These are phyloP conservation scores for Aspidiotus destructor DNA, from an alignment of 2,888 invertebrate genomes.

Conservation along the genomic window DNA sequence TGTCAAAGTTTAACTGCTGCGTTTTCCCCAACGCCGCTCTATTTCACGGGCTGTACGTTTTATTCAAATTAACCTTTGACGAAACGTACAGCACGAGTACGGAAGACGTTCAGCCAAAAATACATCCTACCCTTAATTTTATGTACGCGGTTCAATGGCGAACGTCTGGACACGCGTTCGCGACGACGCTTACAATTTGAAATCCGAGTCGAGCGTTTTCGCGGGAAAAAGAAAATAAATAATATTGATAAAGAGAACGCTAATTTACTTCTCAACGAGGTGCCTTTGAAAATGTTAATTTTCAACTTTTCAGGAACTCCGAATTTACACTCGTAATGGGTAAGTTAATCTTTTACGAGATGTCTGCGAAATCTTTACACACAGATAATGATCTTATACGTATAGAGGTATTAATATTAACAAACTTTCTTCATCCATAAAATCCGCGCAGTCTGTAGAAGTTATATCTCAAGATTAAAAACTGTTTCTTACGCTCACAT, in stretches of 20 bases:
- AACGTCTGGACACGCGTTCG: conserved; percentile 16
- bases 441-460: conserved; percentile 17
- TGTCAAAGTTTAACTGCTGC: conserved; percentile 16
- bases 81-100: no score
- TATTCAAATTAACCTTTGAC: no score
- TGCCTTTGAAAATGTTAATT: neutral
- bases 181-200: conserved; percentile 11
- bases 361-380: conserved; percentile 22
- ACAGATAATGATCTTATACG: conserved; percentile 20
- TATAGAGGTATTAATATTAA: conserved; percentile 27
- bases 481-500: conserved; percentile 21
- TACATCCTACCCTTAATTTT: no score
- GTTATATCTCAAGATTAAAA: conserved; percentile 28
- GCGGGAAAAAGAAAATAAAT: no score
- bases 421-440: conserved; percentile 30
- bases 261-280: no score
- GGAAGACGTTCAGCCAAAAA: no score
- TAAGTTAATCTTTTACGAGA: conserved; percentile 16
- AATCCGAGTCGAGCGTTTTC: neutral
- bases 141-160: no score
- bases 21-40: neutral
- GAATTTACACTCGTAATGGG: neutral
- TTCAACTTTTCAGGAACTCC: neutral
- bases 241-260: no score
- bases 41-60: neutral